Evolutionary conservation across 2,113 vertebrate genomes (phyloP), one percentile per base, ranked within the genome.

Genomic region (Zeus faber): DNA sequence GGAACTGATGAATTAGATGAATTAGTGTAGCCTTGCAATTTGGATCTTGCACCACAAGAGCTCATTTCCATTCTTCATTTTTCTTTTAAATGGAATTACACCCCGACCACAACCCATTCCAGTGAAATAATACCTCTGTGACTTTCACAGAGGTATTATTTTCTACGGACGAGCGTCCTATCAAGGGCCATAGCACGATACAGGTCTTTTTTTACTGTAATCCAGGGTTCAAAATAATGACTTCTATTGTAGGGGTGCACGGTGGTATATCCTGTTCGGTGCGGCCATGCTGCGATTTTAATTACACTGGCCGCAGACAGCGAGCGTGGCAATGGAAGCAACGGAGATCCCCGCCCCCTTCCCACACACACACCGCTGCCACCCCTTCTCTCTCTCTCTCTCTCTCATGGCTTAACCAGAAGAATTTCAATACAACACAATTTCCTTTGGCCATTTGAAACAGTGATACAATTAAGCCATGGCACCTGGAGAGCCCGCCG

Each of bases 271-370:
- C 70, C 70, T 58, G 69, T 59, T 65, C 53, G 21, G 21, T 40
- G 47, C 29, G 27, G 29, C 53, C 62, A 51, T 61, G 67, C 77
- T 70, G 66, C 49, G 77, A 58, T 76, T 67, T 64, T 73, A 64
- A 76, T 72, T 62, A 80, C 49, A 39, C 53, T 31, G 31, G 35
- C 54, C 7, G 54, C 51, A 51, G 27, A 72, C 27, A 35, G 45
- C 31, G 27, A 54, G 58, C 72, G 27, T 56, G 49, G 39, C 45
- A 33, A 54, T 63, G 55, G 54, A 57, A 72, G 59, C 57, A 72
- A 54, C 39, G 41, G 26, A 53, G 23, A 21, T 45, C 37, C 49
- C 65, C 50, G 1, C 11, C 33, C 37, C 4, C 6, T 5, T 18
- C 14, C 27, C 13, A 17, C 41, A 7, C 27, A 20, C 18, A 16